Conservation (phyloP, 2,797 vertebrate genomes). For the Typhlichthys subterraneus region DNA sequence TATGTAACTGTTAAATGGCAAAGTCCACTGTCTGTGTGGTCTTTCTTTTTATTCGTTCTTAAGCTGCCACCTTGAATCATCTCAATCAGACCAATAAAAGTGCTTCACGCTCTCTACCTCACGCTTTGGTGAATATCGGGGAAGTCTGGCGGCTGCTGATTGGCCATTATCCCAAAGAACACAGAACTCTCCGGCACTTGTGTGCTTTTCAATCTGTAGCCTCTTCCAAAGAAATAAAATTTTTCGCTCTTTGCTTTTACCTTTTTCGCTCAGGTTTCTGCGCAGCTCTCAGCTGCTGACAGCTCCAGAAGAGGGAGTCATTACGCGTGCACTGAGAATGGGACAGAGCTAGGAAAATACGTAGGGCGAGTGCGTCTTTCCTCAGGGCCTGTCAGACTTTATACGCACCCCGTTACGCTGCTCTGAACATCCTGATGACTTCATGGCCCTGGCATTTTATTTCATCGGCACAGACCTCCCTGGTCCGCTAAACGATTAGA, state of each 20-base stretch:
- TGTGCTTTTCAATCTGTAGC: constrained; percentile 28
- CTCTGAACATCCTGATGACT: constrained; percentile 71
- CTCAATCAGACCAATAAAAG: constrained; percentile 17
- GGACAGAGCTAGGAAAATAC: constrained; percentile 54
- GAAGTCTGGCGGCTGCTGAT: constrained; percentile 20
- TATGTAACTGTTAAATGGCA: constrained; percentile 1
- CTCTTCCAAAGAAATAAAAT: background rate
- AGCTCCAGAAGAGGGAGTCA: constrained; percentile 37
- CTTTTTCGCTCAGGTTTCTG: constrained; percentile 10
- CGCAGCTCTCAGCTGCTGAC: constrained; percentile 37
- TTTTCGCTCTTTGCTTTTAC: constrained; percentile 18
- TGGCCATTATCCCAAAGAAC: constrained; percentile 14
- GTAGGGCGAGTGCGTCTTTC: constrained; percentile 46
- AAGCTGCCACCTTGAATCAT: constrained; percentile 12
- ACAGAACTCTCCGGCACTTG: constrained; percentile 6
- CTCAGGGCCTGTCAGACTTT: constrained; percentile 61
- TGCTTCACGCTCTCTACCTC: background rate
- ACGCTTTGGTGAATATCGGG: constrained; percentile 13
- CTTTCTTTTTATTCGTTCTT: background rate
- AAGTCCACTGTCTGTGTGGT: background rate
- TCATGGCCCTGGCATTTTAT: constrained; percentile 70
- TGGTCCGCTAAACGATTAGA: constrained; percentile 70
- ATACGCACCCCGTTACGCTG: constrained; percentile 64
- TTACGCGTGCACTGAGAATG: constrained; percentile 32
- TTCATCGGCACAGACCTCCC: constrained; percentile 67